Evolutionary conservation across 2,113 vertebrate genomes (phyloP).

Genomic region (Gymnobelideus leadbeateri): DNA sequence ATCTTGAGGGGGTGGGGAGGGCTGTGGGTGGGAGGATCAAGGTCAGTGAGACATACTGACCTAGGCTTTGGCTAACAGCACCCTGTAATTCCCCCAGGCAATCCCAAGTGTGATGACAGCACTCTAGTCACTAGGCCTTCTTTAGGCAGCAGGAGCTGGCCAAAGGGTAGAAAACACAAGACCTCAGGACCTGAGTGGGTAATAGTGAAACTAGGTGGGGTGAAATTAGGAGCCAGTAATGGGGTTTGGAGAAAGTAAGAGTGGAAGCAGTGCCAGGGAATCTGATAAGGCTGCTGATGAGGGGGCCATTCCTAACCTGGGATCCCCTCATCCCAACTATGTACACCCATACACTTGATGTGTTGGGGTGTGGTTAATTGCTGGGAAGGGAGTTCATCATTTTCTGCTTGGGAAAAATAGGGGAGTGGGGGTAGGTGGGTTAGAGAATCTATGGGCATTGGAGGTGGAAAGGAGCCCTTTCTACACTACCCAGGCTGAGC

Average conservation of each 20-base stretch:
- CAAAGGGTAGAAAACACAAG: not conserved
- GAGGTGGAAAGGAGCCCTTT: conserved; percentile 74
- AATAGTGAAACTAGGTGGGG: not conserved
- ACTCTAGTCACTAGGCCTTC: not conserved
- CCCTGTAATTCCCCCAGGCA: not conserved
- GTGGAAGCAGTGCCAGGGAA: not conserved
- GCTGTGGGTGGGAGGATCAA: not conserved
- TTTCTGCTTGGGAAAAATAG: conserved; percentile 19
- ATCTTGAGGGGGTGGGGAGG: not conserved
- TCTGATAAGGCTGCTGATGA: not conserved
- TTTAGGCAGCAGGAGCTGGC: not conserved
- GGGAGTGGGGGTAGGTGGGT: not conserved
- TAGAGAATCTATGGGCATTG: conserved; percentile 45
- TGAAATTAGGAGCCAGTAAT: not conserved
- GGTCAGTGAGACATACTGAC: not conserved
- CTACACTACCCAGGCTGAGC: conserved; percentile 24
- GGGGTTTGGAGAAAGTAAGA: not conserved
- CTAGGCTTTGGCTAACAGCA: not conserved
- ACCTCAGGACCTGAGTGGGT: not conserved
- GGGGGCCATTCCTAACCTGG: not conserved
- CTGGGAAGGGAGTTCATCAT: conserved; percentile 8
- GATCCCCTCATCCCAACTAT: not conserved
- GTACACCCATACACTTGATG: not conserved
- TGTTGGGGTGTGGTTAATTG: conserved; percentile 7
- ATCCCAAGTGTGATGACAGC: not conserved